These are phyloP conservation scores for Trachelus tabidus DNA, from an alignment of 2,888 invertebrate species.

Conservation along the genomic window DNA sequence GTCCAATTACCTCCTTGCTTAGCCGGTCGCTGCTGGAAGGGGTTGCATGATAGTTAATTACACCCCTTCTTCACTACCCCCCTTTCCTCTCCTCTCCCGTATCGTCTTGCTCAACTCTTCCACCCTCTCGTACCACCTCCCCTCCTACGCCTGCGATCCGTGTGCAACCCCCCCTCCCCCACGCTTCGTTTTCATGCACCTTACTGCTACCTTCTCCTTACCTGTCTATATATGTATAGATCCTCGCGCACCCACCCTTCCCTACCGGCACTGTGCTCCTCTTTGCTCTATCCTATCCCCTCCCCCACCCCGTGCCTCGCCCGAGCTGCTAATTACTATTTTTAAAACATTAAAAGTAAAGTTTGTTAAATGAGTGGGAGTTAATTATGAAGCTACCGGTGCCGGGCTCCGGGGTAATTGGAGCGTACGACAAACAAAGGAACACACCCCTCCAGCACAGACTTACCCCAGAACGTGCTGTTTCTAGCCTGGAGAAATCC, in stretches of 20 bases:
- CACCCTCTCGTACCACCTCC: not conserved
- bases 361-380: slow-evolving; percentile 67
- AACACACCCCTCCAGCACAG: slow-evolving; percentile 24
- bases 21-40: slow-evolving; percentile 60
- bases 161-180: slow-evolving; percentile 10
- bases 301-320: slow-evolving; percentile 40
- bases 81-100: not conserved
- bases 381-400: slow-evolving; percentile 65
- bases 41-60: slow-evolving; percentile 66
- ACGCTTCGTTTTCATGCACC: not conserved
- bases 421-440: slow-evolving; percentile 66
- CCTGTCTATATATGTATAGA: not conserved
- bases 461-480: not conserved
- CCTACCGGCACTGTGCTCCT: not conserved
- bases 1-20: slow-evolving; percentile 65
- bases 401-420: slow-evolving; percentile 56
- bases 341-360: slow-evolving; percentile 67
- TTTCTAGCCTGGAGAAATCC: no score
- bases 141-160: not conserved
- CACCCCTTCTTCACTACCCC: slow-evolving; percentile 46
- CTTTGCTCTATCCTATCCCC: slow-evolving; percentile 18
- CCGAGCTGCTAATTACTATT: slow-evolving; percentile 65
- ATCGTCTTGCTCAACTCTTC: not conserved
- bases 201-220: no score
- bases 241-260: no score